Percentiles rank a stretch among this genome's conserved stretches.
Conservation (phyloP, 1,140 invertebrate species). For the Melitaea cinxia region DNA sequence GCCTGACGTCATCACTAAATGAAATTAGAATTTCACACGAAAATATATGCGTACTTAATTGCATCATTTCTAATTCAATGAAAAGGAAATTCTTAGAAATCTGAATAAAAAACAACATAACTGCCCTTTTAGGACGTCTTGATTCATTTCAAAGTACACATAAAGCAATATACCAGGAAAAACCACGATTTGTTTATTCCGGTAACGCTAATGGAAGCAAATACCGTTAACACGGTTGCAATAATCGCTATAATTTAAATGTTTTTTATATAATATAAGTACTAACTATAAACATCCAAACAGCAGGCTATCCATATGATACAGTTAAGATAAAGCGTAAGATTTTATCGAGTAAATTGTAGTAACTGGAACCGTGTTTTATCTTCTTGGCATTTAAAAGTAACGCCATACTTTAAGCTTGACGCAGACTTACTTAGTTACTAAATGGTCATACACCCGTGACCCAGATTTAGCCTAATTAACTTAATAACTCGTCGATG, state of each 20-base stretch:
- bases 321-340: neutral
- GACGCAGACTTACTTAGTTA: conserved; percentile 1
- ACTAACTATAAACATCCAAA: no score
- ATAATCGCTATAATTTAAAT: no score
- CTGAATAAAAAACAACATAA: neutral
- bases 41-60: neutral
- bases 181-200: no score
- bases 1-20: neutral
- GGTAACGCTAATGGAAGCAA: no score
- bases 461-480: conserved; percentile 2
- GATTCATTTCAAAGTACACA: no score
- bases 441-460: conserved; percentile 3
- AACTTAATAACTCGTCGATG: neutral
- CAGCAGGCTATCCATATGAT: no score
- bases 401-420: conserved; percentile 5
- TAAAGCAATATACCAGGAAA: no score
- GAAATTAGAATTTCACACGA: neutral
- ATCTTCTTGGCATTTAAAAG: conserved; percentile 9
- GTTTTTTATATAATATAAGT: no score
- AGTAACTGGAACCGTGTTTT: conserved; percentile 2
- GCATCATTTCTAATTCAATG: neutral
- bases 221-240: no score
- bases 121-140: neutral
- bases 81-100: neutral
- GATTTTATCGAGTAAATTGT: neutral